Evolutionary conservation across 2,797 vertebrate species (phyloP).

Genomic region (Dermochelys coriacea): DNA sequence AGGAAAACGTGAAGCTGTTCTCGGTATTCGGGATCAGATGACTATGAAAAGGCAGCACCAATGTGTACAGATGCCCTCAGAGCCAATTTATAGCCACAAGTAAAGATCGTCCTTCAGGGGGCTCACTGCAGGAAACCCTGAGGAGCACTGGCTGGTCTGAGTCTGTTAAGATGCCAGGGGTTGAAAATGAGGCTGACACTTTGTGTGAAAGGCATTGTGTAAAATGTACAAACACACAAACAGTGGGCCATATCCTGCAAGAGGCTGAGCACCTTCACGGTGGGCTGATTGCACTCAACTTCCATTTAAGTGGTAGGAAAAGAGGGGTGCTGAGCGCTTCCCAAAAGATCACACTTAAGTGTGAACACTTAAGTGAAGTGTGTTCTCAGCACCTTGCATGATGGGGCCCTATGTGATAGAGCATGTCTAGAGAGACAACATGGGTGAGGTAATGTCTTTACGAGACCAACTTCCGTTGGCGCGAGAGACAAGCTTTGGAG

Average conservation of each 20-base stretch:
- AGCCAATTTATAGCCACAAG: neutral
- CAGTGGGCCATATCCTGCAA: neutral
- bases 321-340: fast-evolving
- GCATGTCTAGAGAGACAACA: too few relatives aligned
- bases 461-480: neutral
- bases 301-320: neutral
- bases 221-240: neutral
- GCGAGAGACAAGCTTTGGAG: neutral
- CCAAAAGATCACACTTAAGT: too few relatives aligned
- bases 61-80: too few relatives aligned
- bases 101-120: neutral
- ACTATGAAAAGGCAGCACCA: too few relatives aligned
- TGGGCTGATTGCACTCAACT: neutral
- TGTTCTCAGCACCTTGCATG: neutral
- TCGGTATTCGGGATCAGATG: too few relatives aligned
- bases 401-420: too few relatives aligned
- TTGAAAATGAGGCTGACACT: neutral
- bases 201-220: neutral
- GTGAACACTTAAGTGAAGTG: too few relatives aligned
- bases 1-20: too few relatives aligned
- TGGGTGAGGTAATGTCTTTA: neutral
- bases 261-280: neutral
- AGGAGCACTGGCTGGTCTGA: neutral
- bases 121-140: neutral
- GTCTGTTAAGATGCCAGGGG: neutral